These are phyloP conservation scores for Otocyon megalotis DNA, from an alignment of 2,113 vertebrate genomes.

Conservation along the genomic window DNA sequence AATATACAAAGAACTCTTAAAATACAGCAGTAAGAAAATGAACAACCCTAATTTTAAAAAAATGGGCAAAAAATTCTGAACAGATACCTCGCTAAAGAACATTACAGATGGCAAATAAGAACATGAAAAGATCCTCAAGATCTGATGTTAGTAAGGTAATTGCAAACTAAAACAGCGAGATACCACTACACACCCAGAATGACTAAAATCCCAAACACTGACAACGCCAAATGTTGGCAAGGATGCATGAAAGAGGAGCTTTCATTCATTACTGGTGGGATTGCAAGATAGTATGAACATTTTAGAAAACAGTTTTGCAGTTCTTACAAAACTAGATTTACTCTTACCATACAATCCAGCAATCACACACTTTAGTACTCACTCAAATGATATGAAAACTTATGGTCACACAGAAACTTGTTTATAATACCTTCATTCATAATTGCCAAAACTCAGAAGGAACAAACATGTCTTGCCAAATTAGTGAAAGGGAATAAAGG, in stretches of 20 bases:
- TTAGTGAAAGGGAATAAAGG: no score
- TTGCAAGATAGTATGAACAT: background rate
- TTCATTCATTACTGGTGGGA: background rate
- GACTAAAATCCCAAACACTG: background rate
- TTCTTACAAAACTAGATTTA: constrained; percentile 12
- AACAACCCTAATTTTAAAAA: background rate
- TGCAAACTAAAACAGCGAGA: background rate
- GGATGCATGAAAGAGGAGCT: background rate
- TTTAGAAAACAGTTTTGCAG: background rate
- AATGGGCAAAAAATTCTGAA: background rate
- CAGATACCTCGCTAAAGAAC: background rate
- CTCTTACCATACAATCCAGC: background rate
- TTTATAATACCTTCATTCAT: background rate
- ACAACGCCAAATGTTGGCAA: background rate
- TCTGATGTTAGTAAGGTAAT: background rate
- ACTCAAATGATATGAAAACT: background rate
- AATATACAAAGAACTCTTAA: background rate
- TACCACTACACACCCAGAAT: background rate
- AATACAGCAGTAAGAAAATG: background rate
- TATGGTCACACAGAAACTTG: background rate
- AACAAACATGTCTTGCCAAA: background rate
- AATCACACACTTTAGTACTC: background rate
- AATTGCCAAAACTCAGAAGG: background rate
- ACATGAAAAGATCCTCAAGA: background rate
- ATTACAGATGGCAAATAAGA: background rate